Percentiles rank a stretch among this genome's conserved stretches.
These are phyloP conservation scores for Meganola albula DNA, from an alignment of 2,888 invertebrate genomes.

Conservation along the genomic window DNA sequence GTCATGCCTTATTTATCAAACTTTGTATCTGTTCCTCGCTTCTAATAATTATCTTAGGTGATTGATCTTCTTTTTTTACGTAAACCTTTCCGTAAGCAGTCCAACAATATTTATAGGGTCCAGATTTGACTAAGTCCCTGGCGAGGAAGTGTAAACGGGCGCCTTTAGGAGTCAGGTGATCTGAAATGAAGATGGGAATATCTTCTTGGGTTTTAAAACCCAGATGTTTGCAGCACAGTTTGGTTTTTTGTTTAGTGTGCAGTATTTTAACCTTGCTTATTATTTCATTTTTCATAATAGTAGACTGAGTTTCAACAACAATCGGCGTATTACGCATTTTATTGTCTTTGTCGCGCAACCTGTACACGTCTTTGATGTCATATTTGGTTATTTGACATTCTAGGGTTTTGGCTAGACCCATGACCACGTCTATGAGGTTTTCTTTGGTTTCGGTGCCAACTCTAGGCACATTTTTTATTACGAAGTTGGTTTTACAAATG, in stretches of 20 bases:
- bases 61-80: conserved; percentile 4
- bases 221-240: conserved; percentile 3
- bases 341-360: neutral
- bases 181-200: conserved; percentile 1
- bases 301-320: neutral
- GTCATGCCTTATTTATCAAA: neutral
- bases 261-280: conserved; percentile 4
- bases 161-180: neutral
- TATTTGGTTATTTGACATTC: neutral
- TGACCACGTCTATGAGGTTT: conserved; percentile 1
- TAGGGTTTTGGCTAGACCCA: neutral
- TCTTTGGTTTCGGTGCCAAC: neutral
- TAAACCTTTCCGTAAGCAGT: conserved; percentile 4
- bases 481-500: conserved; percentile 1
- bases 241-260: conserved; percentile 1
- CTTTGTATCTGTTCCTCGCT: neutral
- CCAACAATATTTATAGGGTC: conserved; percentile 6
- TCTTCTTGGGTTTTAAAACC: conserved; percentile 2
- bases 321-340: neutral
- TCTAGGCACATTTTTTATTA: conserved; percentile 3
- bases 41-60: conserved; percentile 1
- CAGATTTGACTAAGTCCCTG: conserved; percentile 2
- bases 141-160: conserved; percentile 4
- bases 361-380: neutral
- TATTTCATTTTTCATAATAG: neutral